Evolutionary conservation across 2,113 vertebrate genomes (phyloP).

Genomic region (Carassius gibelio): DNA sequence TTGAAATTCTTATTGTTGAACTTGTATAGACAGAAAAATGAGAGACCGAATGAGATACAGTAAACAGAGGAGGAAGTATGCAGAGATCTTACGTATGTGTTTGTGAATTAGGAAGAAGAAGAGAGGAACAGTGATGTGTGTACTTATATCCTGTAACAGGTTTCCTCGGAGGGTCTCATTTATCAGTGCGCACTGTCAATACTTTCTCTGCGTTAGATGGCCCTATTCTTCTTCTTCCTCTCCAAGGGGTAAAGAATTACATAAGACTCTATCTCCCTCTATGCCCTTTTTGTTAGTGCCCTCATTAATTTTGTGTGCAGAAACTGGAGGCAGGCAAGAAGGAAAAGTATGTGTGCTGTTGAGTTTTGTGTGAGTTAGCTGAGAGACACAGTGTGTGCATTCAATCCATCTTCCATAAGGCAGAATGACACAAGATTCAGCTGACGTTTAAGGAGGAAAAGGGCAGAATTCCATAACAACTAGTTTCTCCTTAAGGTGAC

Average conservation of each 20-base stretch:
- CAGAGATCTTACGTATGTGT: background rate
- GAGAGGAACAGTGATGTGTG: constrained; percentile 34
- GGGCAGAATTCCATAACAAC: background rate
- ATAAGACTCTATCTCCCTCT: constrained; percentile 23
- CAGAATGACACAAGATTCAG: constrained; percentile 1
- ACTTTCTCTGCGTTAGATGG: constrained; percentile 18
- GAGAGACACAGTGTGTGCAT: constrained; percentile 13
- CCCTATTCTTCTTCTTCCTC: constrained; percentile 26
- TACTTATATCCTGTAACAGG: constrained; percentile 34
- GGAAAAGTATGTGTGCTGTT: background rate
- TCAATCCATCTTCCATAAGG: background rate
- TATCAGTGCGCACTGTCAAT: constrained; percentile 32
- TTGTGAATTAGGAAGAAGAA: background rate
- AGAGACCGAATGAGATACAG: too few relatives aligned
- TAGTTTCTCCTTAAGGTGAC: constrained; percentile 33
- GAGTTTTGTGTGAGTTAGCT: background rate
- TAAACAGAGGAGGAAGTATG: background rate
- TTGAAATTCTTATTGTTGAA: too few relatives aligned
- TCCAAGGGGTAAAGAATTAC: constrained; percentile 40
- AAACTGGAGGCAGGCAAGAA: background rate
- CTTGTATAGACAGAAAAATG: too few relatives aligned
- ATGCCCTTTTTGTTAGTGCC: constrained; percentile 17
- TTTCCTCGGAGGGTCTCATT: constrained; percentile 11
- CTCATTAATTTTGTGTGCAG: constrained; percentile 18
- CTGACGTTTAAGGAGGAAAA: background rate